Evolutionary conservation across 2,797 vertebrate species (phyloP).

Genomic region (Denticeps clupeoides): DNA sequence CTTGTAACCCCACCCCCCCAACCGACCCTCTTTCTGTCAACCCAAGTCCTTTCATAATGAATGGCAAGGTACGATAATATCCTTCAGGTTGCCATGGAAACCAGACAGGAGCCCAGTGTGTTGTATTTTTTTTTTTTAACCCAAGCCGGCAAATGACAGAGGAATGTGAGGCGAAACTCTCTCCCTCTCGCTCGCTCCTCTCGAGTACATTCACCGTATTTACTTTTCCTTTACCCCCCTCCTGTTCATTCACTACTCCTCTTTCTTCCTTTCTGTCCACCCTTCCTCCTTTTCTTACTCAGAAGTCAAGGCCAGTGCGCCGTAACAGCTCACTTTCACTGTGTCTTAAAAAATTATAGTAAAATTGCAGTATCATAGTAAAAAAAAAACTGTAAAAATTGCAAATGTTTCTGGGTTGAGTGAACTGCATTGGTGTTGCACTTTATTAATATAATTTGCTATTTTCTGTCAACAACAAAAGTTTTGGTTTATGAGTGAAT

Average conservation of each 20-base stretch:
- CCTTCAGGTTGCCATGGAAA: slow-evolving; percentile 87
- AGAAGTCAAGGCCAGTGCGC: no score
- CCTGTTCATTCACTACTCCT: slow-evolving; percentile 1
- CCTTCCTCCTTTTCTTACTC: not conserved
- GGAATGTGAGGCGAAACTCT: slow-evolving; percentile 46
- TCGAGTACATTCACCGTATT: slow-evolving; percentile 16
- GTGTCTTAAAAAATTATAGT: no score
- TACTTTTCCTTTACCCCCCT: slow-evolving; percentile 9
- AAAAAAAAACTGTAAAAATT: no score
- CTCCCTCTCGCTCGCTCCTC: slow-evolving; percentile 14
- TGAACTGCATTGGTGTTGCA: no score
- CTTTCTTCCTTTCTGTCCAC: slow-evolving; percentile 6
- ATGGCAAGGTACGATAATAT: slow-evolving; percentile 98
- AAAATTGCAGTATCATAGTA: no score
- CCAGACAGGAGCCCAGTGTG: slow-evolving; percentile 84
- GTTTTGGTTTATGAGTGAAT: no score
- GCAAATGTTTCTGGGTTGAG: no score
- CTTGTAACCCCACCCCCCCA: slow-evolving; percentile 21
- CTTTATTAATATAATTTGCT: no score
- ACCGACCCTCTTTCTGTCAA: slow-evolving; percentile 70
- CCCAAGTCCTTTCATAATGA: slow-evolving; percentile 93
- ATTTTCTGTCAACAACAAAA: no score
- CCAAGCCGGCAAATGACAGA: slow-evolving; percentile 76
- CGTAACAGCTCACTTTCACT: no score
- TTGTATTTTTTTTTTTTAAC: slow-evolving; percentile 61